Conservation (phyloP, 2,113 vertebrate genomes). For the Crypturellus undulatus region DNA sequence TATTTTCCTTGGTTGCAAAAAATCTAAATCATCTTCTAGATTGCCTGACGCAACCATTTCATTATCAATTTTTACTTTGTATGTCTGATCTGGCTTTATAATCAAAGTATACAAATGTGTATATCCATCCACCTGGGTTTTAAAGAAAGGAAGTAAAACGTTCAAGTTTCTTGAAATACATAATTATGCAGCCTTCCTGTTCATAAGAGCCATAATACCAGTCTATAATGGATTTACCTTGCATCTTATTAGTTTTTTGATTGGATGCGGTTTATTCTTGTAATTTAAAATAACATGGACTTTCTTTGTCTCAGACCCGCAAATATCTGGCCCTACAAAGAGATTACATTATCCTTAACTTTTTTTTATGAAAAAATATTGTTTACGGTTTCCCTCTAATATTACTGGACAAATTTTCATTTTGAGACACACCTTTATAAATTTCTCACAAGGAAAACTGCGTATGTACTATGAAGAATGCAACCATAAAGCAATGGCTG, state of each 20-base stretch:
- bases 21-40: conserved; percentile 87
- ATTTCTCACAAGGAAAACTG: not conserved
- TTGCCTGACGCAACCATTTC: conserved; percentile 82
- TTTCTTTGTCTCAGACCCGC: conserved; percentile 90
- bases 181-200: no score
- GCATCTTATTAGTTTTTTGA: conserved; percentile 89
- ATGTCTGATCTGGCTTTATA: conserved; percentile 86
- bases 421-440: not conserved
- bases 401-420: not conserved
- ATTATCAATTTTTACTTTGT: conserved; percentile 84
- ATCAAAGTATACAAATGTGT: conserved; percentile 88
- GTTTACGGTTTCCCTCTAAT: not conserved
- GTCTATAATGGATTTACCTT: conserved; percentile 78
- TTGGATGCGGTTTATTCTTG: conserved; percentile 88
- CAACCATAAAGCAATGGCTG: not conserved
- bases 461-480: not conserved
- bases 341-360: not conserved
- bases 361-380: not conserved
- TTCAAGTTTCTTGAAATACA: not conserved
- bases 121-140: conserved; percentile 82
- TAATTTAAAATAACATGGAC: conserved; percentile 91
- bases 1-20: conserved; percentile 80
- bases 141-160: not conserved
- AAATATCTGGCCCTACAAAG: conserved; percentile 89
- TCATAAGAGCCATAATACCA: not conserved